Conservation (phyloP, 1,140 invertebrate genomes). For the Drosophila mojavensis region DNA sequence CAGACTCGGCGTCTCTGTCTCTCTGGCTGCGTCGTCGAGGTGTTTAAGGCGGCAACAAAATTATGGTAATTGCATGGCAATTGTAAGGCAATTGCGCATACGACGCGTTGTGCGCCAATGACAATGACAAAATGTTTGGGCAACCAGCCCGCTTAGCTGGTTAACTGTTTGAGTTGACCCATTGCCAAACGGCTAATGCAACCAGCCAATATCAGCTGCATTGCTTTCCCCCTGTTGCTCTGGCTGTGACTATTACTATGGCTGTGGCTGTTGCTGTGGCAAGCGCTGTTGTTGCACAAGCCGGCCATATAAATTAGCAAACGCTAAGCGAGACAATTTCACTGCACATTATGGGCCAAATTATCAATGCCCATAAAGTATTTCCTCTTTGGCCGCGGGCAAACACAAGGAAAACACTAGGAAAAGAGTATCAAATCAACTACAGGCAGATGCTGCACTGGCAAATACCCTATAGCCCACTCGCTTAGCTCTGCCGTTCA, state of each 20-base stretch:
- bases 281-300: conserved; percentile 8
- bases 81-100: conserved; percentile 43
- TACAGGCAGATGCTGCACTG: background rate
- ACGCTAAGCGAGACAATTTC: conserved; percentile 69
- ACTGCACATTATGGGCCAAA: conserved; percentile 73
- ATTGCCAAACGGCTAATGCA: conserved; percentile 3
- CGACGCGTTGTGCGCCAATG: conserved; percentile 39
- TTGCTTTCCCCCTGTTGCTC: conserved; percentile 36
- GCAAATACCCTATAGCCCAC: background rate
- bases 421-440: background rate
- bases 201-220: conserved; percentile 1
- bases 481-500: no score
- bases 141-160: background rate
- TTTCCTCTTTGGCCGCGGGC: conserved; percentile 61
- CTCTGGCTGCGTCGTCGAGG: background rate
- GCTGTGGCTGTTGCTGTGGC: background rate
- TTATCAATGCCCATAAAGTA: conserved; percentile 77
- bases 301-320: conserved; percentile 63
- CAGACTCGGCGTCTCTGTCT: conserved; percentile 17
- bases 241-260: background rate
- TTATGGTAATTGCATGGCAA: conserved; percentile 54
- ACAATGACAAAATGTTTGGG: conserved; percentile 49
- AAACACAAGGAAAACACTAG: background rate
- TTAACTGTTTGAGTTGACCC: background rate
- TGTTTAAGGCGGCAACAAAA: conserved; percentile 48